Evolutionary conservation across 1,140 invertebrate species (phyloP), one percentile per base, ranked within the genome.

Genomic region (Trissolcus basalis): DNA sequence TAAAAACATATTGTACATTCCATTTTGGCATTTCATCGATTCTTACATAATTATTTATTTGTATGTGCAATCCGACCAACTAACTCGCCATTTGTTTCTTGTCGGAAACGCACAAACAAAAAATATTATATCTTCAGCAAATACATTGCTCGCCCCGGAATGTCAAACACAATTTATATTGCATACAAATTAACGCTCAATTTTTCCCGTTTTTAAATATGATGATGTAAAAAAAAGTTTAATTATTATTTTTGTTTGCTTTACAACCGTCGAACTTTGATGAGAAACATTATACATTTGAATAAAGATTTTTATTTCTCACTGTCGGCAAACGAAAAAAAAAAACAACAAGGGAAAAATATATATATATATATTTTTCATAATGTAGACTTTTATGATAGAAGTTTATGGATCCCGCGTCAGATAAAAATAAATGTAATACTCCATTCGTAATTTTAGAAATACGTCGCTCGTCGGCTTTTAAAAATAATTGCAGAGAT

Each of bases 371-470:
- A 13, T 48, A 51, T 76, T 69, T 68, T 59, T 50, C 64, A 69
- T 65, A 69, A 64, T 64, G 41, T 54, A 64, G 45, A 53, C 58
- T 75, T 74, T 74, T 74, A 74, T 59, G 63, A 63, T 60, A 47
- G 35, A 56, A 58, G 47, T 74, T 74, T 74, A 74, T 68, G 10
- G 58, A 1, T 27, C 16, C 44, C 63, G 16, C 49, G 48, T 16
- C n/a, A 56, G 71, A 67, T 74, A 67, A 67, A 74, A 74, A 74
- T 74, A 74, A 67, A 74, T 61, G 55, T 51, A 74, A 67, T 67
- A 61, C 39, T 47, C 63, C 45, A 61, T 67, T 74, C 59, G 71
- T 74, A 74, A 74, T 74, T 74, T 74, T 74, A 74, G 63, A 74
- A 67, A 74, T 51, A 61, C 63, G 60, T 56, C 2, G 19, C 54